phyloP scores from a whole-genome alignment of 2,888 invertebrate species.

The Cremastinae sp. region DNA sequence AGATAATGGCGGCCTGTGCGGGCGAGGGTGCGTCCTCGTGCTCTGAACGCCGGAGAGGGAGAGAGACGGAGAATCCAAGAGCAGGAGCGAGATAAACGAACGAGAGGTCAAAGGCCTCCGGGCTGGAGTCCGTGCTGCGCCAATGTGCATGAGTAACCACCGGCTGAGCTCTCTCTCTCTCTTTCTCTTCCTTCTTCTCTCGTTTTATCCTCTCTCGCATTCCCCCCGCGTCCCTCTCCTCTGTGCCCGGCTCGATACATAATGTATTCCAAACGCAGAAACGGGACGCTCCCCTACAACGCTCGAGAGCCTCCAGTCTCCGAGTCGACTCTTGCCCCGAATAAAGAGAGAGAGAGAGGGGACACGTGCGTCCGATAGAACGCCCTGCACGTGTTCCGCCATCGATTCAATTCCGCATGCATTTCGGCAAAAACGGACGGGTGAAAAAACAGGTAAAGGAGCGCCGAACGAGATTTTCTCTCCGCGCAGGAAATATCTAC shows the following conservation, averaged over 20 bases:
- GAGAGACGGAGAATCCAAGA: constrained; percentile 52
- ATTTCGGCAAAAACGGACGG: no score
- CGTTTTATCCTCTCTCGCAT: constrained; percentile 38
- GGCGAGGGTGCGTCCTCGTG: constrained; percentile 56
- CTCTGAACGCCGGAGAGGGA: constrained; percentile 23
- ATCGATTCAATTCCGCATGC: background rate
- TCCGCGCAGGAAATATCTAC: background rate
- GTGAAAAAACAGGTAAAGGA: background rate
- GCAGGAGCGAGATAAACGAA: constrained; percentile 53
- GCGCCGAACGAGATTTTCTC: background rate
- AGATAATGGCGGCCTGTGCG: constrained; percentile 55
- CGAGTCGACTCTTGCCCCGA: constrained; percentile 11
- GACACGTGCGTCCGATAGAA: constrained; percentile 54
- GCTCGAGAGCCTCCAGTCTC: constrained; percentile 35
- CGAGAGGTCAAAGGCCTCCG: constrained; percentile 79
- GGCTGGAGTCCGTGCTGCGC: constrained; percentile 72
- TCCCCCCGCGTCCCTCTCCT: constrained; percentile 30
- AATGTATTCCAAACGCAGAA: constrained; percentile 62
- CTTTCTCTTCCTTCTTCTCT: constrained; percentile 51
- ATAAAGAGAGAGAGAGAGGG: constrained; percentile 23
- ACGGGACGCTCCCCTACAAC: constrained; percentile 49
- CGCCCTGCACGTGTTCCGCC: constrained; percentile 43
- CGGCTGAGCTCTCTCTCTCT: constrained; percentile 63
- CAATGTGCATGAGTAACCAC: constrained; percentile 70
- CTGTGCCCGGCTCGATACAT: constrained; percentile 60